These are phyloP conservation scores for Agrotis puta DNA, from an alignment of 2,888 invertebrate species.

Conservation along the genomic window DNA sequence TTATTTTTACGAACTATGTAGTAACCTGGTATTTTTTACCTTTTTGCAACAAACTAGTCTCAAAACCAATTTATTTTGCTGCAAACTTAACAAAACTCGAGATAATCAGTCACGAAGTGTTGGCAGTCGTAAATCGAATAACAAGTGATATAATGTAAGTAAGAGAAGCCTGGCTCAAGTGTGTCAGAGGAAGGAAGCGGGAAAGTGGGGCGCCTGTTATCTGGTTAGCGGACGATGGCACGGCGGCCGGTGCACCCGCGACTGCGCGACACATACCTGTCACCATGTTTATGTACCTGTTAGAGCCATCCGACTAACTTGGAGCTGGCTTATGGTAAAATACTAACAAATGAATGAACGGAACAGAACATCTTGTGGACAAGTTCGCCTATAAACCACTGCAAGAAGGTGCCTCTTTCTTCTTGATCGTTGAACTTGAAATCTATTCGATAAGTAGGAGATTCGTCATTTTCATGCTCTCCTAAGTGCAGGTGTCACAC, in stretches of 20 bases:
- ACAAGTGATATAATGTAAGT: slow-evolving; percentile 55
- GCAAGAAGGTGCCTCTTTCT: neutral
- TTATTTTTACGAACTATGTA: neutral
- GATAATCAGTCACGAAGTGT: slow-evolving; percentile 13
- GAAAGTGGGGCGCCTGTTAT: slow-evolving; percentile 85
- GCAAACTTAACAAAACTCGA: slow-evolving; percentile 7
- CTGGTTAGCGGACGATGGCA: slow-evolving; percentile 80
- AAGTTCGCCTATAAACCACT: neutral
- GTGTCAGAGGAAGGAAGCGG: slow-evolving; percentile 83
- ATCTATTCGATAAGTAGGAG: neutral
- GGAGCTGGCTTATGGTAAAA: slow-evolving; percentile 28
- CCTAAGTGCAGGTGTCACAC: neutral
- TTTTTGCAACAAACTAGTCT: neutral
- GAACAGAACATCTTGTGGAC: neutral
- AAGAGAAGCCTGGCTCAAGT: slow-evolving; percentile 66
- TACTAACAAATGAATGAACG: neutral
- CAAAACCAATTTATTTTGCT: neutral
- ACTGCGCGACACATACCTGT: slow-evolving; percentile 48
- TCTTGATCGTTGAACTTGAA: neutral
- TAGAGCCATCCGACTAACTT: slow-evolving; percentile 13
- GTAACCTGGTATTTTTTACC: neutral
- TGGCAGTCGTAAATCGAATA: slow-evolving; percentile 56
- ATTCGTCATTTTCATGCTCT: neutral
- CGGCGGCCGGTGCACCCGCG: slow-evolving; percentile 72
- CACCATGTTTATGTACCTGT: slow-evolving; percentile 34